Base-by-base conservation (phyloP, 2,113 vertebrate genomes). In the Todiramphus chloris region DNA sequence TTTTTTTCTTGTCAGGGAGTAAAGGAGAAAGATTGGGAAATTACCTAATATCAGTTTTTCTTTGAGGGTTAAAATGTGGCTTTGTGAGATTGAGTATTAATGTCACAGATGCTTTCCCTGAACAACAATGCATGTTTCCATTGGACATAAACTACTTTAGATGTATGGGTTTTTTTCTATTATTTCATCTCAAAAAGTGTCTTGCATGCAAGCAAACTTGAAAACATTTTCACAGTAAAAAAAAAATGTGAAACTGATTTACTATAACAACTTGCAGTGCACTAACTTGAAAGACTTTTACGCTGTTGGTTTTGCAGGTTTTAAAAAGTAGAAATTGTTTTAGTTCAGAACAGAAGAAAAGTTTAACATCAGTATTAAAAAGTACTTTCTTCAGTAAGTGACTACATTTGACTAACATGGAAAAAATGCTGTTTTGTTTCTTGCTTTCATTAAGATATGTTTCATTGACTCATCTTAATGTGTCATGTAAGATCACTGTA, bases 231-330 rank as follows among this genome's bases (percentile, higher is more conserved):
- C 89, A 72, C 85, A 43, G 4, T 93, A 5, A 79, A 69, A 91
- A 51, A 64, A 91, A 85, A 91, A 39, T 27, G 18, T 92, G 82
- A 78, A 96, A 86, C 53, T 95, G 87, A 78, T 90, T 92, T 96
- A 60, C 60, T 90, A 1, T 93, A 77, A 93, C 73, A 84, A 46
- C 64, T 95, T 96, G 69, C 60, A 76, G 83, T 93, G 69, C 94
- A 75, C 92, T 94, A 95, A 96, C 95, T 93, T 94, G 83, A 92
- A 94, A 95, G 96, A 92, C 79, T 94, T 81, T 90, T 78, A 96
- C 86, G 30, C 90, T 95, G 88, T 96, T 97, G 94, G 88, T 94
- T 97, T 95, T 97, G 92, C 96, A 95, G 96, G 80, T 95, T 95
- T 95, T 95, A 92, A 95, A 96, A 95, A 90, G 64, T 95, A 95